Percentiles rank a stretch among this genome's conserved stretches.
Conservation (phyloP, 30 jellyfish, hydroid and myxozoan species). For the Calvadosia cruxmelitensis region DNA sequence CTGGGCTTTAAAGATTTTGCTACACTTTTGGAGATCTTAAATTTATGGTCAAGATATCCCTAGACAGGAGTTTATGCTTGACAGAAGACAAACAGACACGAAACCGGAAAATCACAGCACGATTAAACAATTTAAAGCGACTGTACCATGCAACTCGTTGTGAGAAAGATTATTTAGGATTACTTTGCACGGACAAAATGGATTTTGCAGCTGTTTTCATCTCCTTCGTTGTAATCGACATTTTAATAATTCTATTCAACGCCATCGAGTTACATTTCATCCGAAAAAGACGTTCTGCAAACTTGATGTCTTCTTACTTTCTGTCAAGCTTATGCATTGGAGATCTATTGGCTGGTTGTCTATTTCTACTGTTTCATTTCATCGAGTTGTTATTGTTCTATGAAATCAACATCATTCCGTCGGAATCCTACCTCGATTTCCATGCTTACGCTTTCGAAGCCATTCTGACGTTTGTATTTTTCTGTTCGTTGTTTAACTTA, state of each 20-base stretch:
- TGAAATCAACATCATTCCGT: neutral
- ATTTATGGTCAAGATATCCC: no score
- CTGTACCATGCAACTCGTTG: no score
- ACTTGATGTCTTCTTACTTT: neutral
- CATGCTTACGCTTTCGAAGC: neutral
- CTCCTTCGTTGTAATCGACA: neutral
- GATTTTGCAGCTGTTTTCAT: neutral
- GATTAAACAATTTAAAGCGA: no score
- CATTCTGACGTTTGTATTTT: neutral
- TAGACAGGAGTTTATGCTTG: no score
- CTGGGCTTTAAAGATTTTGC: no score
- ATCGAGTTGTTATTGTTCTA: no score
- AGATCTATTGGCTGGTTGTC: neutral
- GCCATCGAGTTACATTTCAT: neutral
- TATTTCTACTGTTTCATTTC: neutral
- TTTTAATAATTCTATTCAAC: neutral
- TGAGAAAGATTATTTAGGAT: no score
- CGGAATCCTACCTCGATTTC: neutral
- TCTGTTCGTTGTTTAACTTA: neutral
- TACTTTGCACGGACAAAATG: no score
- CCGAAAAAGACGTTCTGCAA: neutral
- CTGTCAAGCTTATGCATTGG: neutral
- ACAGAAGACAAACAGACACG: no score
- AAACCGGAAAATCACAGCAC: no score
- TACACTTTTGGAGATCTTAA: no score